Base-by-base conservation (phyloP, 1,140 invertebrate genomes). In the Drosophila lacertosa region DNA sequence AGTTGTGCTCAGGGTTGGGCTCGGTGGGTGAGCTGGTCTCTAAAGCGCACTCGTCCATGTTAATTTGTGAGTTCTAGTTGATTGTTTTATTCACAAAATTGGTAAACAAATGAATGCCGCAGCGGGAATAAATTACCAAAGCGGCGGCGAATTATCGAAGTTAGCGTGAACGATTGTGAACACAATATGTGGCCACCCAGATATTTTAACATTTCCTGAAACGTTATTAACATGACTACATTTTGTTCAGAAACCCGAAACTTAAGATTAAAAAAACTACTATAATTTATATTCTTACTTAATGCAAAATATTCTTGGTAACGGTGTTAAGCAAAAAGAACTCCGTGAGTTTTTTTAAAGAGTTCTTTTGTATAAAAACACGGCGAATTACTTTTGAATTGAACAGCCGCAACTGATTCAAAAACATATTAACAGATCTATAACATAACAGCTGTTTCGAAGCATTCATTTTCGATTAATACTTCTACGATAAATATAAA, bases 21-120 rank as follows among this genome's bases (percentile, higher is more conserved):
- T 90, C 88, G 4, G 60, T 68, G 20, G 74, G 77, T 32, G 77
- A 78, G 42, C 62, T 82, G 24, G 69, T 77, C 39, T 90, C 89
- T 74, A 84, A 86, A 16, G 53, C 64, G 32, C 72, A 63, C 20
- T 90, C 89, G 11, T 90, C 89, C 89, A 90, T 90, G 9, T 47
- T 50, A 37, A 63, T 22, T 42, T 44, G 29, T 53, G 3, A 10
- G 32, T 16, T 68, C 26, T 57, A 32, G 40, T 32, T 32, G 2
- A 26, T 39, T 15, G 58, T 84, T 74, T 84, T 53, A 80, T 74
- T 84, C 81, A 81, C 24, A 55, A 86, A 77, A 58, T 26, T 54
- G 48, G 66, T 69, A 69, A 69, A 69, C 66, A 69, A 69, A 64
- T 54, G 10, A 64, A 42, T 42, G 20, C 10, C 4, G 9, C 32